Evolutionary conservation across 2,888 invertebrate genomes (phyloP).

Genomic region (Stenurella melanura): DNA sequence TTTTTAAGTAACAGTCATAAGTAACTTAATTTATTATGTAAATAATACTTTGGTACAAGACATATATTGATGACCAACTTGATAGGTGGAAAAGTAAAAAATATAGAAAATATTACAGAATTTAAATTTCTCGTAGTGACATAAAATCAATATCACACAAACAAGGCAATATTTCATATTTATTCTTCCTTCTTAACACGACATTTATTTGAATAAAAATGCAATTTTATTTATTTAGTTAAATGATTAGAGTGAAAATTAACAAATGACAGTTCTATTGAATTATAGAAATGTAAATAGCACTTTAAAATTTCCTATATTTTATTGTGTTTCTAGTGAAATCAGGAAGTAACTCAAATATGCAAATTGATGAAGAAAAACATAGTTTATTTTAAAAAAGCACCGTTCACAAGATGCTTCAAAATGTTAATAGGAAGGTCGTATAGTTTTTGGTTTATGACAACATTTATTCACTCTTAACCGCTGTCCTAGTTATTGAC

Average conservation of each 20-base stretch:
- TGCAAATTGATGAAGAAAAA: background rate
- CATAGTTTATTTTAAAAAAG: background rate
- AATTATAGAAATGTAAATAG: background rate
- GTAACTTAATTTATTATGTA: background rate
- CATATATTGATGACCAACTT: background rate
- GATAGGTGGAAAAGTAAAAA: background rate
- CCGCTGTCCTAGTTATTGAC: too few species aligned
- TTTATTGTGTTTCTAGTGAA: background rate
- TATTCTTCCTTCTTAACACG: background rate
- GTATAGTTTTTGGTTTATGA: too few species aligned
- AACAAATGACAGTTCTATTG: background rate
- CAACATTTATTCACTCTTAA: too few species aligned
- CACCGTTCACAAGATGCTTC: too few species aligned
- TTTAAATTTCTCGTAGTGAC: background rate
- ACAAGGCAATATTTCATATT: background rate
- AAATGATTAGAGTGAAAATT: background rate
- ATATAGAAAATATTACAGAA: background rate
- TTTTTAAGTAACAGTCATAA: background rate
- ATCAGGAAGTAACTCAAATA: background rate
- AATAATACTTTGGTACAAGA: background rate
- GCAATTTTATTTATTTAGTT: background rate
- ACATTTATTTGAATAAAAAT: background rate
- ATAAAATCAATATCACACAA: constrained; percentile 18
- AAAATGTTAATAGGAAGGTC: too few species aligned
- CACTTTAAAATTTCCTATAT: background rate